Conservation (phyloP, 2,797 vertebrate species). For the Diceros bicornis region DNA sequence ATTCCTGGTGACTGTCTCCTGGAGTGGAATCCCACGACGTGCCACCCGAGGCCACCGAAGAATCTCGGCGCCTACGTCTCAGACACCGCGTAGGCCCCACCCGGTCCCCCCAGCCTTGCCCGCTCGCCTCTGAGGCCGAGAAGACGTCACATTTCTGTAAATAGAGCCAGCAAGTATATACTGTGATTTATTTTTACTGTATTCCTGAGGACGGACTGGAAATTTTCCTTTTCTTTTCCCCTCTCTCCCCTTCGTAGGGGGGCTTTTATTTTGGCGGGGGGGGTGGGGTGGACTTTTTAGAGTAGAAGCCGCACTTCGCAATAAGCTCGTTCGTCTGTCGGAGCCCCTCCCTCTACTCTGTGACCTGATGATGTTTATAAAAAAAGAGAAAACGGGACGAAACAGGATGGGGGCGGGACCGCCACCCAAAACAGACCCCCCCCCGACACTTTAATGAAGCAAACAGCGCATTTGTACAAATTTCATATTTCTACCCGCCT, state of each 20-base stretch:
- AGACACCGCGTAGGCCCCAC: neutral
- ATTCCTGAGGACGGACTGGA: slow-evolving; percentile 89
- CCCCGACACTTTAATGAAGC: slow-evolving; percentile 14
- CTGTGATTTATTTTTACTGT: slow-evolving; percentile 90
- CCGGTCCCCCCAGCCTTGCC: accelerated
- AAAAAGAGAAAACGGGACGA: neutral
- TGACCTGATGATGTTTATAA: slow-evolving; percentile 69
- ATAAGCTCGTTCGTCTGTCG: slow-evolving; percentile 87
- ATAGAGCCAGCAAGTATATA: slow-evolving; percentile 89
- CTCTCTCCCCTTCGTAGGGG: neutral
- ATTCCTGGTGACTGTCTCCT: neutral
- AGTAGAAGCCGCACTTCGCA: slow-evolving; percentile 88
- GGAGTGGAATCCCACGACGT: neutral
- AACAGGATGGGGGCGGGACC: neutral
- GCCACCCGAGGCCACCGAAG: neutral
- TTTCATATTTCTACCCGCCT: slow-evolving; percentile 74
- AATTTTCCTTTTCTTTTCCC: slow-evolving; percentile 51
- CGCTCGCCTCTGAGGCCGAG: neutral
- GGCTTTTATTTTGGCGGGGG: slow-evolving; percentile 62
- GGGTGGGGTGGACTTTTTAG: slow-evolving; percentile 85
- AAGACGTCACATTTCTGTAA: slow-evolving; percentile 87
- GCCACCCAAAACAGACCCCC: neutral
- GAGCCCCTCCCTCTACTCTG: slow-evolving; percentile 23
- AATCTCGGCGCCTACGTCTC: neutral
- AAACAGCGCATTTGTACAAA: slow-evolving; percentile 66